Evolutionary conservation across 92 coral and sea anemone species (phyloP), one percentile per base, ranked within the genome.

Genomic region (Desmophyllum pertusum): DNA sequence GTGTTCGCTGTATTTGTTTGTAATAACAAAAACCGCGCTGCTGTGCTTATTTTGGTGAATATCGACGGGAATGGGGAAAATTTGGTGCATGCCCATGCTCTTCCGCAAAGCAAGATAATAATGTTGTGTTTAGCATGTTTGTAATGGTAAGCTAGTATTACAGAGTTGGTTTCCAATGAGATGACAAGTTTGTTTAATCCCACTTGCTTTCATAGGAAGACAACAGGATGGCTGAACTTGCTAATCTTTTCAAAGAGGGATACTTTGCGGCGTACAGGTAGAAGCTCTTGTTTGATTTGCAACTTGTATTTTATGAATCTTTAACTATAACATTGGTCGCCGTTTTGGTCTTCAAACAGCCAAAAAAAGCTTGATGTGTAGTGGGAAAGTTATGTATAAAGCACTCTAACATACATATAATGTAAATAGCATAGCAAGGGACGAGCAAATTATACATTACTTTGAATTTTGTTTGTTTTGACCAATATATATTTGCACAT

Each of bases 191-290:
- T n/a, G n/a, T n/a, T n/a, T n/a, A n/a, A n/a, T n/a, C n/a, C n/a
- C n/a, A n/a, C n/a, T n/a, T n/a, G n/a, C n/a, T n/a, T n/a, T n/a
- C 19, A 0, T 50, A 93, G 97, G 82, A 83, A n/a, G 88, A 77
- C 52, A 86, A 27, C 77, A 89, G 84, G 67, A 89, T 93, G 90
- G 53, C 71, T 4, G 93, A 91, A 80, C 87, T 93, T 18, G 62
- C 83, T 36, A 77, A 64, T 77, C 87, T 87, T 35, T 80, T 93
- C 30, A 89, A 76, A 79, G 81, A 86, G 52, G 80, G 95, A 80
- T 87, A 93, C 69, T 79, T 57, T 43, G 73, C 92, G 6, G 89
- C 95, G 19, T 93, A 78, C 90, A 89, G 95, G 97, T 93, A 33
- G 35, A 68, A 18, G 53, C 8, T 38, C 37, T 6, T 62, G 37